Conservation (phyloP, 2,113 vertebrate species). For the Cisticola juncidis region DNA sequence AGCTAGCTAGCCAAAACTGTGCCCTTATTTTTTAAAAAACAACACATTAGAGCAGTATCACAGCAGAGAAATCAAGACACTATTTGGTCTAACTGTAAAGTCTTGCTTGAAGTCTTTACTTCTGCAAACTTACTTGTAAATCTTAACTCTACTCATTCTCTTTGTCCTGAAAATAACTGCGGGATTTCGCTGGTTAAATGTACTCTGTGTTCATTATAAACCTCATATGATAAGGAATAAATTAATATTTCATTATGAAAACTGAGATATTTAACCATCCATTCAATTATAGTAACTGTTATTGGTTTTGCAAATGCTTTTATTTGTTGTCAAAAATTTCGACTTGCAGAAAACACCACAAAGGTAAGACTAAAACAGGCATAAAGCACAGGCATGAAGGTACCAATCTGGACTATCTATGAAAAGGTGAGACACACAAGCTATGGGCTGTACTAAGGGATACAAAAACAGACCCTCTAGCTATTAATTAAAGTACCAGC, state of each 20-base stretch:
- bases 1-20: not conserved
- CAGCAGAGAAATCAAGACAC: not conserved
- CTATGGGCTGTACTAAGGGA: not conserved
- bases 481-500: not conserved
- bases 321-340: not conserved
- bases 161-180: not conserved
- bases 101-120: not conserved
- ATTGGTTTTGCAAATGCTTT: not conserved
- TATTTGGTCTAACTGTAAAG: not conserved
- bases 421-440: not conserved
- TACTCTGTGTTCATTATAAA: not conserved
- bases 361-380: not conserved
- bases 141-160: not conserved
- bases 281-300: not conserved
- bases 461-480: not conserved
- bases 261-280: not conserved
- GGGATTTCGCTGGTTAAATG: not conserved
- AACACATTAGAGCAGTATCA: not conserved
- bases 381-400: not conserved
- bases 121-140: not conserved
- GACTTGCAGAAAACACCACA: not conserved
- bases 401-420: not conserved
- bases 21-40: not conserved
- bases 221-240: not conserved
- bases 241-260: not conserved